Evolutionary conservation across 1,140 invertebrate genomes (phyloP).

Genomic region (Neodiprion virginianus): DNA sequence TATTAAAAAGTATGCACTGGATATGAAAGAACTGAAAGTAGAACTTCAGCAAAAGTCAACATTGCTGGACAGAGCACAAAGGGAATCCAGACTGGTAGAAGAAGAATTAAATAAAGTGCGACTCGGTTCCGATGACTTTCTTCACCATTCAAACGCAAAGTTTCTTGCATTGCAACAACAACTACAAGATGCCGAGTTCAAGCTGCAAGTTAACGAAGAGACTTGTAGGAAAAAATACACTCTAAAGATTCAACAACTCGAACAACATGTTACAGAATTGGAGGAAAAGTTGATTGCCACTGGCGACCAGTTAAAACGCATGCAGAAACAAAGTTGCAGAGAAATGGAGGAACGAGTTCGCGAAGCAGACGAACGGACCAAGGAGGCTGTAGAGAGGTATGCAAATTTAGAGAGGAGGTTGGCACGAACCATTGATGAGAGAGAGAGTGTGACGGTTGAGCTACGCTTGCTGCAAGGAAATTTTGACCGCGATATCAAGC

Average conservation of each 20-base stretch:
- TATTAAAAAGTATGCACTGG: slow-evolving; percentile 45
- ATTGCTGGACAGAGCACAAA: slow-evolving; percentile 46
- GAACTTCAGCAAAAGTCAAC: slow-evolving; percentile 50
- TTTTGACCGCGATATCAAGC: slow-evolving; percentile 50
- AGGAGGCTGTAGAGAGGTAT: slow-evolving; percentile 47
- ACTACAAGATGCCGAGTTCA: slow-evolving; percentile 54
- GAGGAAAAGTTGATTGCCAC: slow-evolving; percentile 40
- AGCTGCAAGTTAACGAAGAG: slow-evolving; percentile 40
- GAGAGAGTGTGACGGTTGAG: slow-evolving; percentile 43
- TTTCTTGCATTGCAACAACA: slow-evolving; percentile 61
- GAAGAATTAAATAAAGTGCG: slow-evolving; percentile 58
- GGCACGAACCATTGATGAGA: slow-evolving; percentile 42
- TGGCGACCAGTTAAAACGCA: slow-evolving; percentile 38
- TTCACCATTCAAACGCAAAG: slow-evolving; percentile 54
- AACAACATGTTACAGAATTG: slow-evolving; percentile 40
- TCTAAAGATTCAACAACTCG: slow-evolving; percentile 41
- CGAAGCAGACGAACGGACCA: slow-evolving; percentile 43
- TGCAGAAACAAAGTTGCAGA: slow-evolving; percentile 33
- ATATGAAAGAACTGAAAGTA: slow-evolving; percentile 54
- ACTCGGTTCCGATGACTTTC: slow-evolving; percentile 51
- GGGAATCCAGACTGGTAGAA: slow-evolving; percentile 62
- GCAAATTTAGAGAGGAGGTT: slow-evolving; percentile 47
- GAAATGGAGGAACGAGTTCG: slow-evolving; percentile 39
- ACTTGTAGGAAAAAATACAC: slow-evolving; percentile 59
- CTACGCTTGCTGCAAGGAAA: slow-evolving; percentile 43